Conservation (phyloP, 1,140 invertebrate genomes). For the Listronotus oregonensis region DNA sequence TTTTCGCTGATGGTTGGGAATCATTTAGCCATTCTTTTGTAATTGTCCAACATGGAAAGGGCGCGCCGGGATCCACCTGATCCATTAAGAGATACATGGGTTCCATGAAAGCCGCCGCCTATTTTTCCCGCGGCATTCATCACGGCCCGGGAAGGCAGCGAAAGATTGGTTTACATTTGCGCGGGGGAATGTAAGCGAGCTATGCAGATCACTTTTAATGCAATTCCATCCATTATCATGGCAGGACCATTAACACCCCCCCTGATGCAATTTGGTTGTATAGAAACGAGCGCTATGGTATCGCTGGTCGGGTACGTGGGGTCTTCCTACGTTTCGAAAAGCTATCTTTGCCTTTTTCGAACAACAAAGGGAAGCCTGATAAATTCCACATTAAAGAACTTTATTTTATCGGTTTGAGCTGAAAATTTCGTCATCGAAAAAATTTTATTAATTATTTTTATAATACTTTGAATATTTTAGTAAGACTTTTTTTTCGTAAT, state of each 20-base stretch:
- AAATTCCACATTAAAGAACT: too few species aligned
- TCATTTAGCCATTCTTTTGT: conserved; percentile 38
- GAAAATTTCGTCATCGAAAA: too few species aligned
- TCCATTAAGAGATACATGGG: conserved; percentile 43
- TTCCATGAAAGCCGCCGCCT: conserved; percentile 34
- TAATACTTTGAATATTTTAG: too few species aligned
- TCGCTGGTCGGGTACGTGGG: conserved; percentile 20
- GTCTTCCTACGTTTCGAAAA: conserved; percentile 7
- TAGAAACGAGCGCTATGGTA: conserved; percentile 41
- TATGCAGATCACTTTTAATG: conserved; percentile 59
- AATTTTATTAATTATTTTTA: too few species aligned
- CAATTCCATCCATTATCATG: conserved; percentile 59
- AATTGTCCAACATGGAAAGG: conserved; percentile 46
- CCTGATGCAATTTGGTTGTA: conserved; percentile 57
- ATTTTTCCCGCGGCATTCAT: conserved; percentile 36
- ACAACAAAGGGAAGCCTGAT: conserved; percentile 4
- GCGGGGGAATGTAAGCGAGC: conserved; percentile 53
- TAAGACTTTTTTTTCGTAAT: too few species aligned
- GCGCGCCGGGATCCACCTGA: conserved; percentile 41
- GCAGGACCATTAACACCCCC: conserved; percentile 56
- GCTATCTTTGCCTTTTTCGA: conserved; percentile 6
- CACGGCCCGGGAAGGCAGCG: conserved; percentile 46
- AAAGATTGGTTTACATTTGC: conserved; percentile 56
- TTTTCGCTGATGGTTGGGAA: background rate
- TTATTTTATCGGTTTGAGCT: too few species aligned